Percentiles rank a stretch among this genome's conserved stretches.
Evolutionary conservation across 2,797 vertebrate genomes (phyloP).

Genomic region (Tokudaia tokunoshimensis): DNA sequence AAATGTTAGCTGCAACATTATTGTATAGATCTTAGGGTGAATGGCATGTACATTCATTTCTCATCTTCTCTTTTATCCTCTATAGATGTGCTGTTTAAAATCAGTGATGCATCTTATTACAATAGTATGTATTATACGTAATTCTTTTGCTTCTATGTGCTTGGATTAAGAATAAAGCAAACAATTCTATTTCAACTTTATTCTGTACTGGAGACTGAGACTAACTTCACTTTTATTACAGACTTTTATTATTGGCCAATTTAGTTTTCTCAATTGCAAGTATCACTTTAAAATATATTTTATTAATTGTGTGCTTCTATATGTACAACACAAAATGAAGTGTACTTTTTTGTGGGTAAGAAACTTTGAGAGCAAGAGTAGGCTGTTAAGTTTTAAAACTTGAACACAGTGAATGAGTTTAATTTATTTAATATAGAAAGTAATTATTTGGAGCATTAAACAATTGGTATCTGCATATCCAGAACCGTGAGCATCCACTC

Average conservation of each 20-base stretch:
- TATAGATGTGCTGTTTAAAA: constrained; percentile 79
- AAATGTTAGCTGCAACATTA: constrained; percentile 28
- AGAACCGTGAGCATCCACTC: constrained; percentile 39
- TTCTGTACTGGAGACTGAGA: constrained; percentile 74
- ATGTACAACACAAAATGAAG: constrained; percentile 32
- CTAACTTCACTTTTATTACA: constrained; percentile 80
- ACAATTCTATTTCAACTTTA: constrained; percentile 68
- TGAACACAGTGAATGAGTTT: constrained; percentile 63
- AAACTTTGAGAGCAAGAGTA: constrained; percentile 53
- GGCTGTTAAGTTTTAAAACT: constrained; percentile 63
- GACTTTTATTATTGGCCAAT: constrained; percentile 70
- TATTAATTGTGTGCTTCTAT: not conserved
- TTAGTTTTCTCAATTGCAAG: constrained; percentile 7
- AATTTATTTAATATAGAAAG: constrained; percentile 74
- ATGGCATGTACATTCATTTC: constrained; percentile 69
- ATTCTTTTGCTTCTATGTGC: constrained; percentile 79
- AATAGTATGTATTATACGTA: constrained; percentile 82
- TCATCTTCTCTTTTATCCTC: constrained; percentile 76
- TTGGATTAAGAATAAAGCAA: constrained; percentile 77
- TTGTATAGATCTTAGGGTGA: constrained; percentile 74
- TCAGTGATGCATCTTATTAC: constrained; percentile 81
- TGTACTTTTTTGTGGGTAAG: constrained; percentile 24
- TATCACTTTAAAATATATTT: constrained; percentile 32
- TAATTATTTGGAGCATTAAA: constrained; percentile 71
- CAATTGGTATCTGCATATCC: constrained; percentile 74